Evolutionary conservation across 2,888 invertebrate species (phyloP).

Genomic region (Zele albiditarsus): DNA sequence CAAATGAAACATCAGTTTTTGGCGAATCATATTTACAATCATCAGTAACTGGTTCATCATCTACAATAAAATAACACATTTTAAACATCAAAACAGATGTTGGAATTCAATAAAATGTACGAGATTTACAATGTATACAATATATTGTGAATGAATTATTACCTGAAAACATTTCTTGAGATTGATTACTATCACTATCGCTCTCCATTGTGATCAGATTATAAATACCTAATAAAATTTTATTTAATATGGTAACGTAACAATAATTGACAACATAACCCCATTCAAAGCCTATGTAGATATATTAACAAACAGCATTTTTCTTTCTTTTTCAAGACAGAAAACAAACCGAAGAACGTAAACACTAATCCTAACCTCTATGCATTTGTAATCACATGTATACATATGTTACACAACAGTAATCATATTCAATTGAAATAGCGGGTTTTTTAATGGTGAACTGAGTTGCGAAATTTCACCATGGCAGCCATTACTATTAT

Average conservation of each 20-base stretch:
- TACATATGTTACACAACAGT: too few relatives aligned
- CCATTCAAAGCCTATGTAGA: too few relatives aligned
- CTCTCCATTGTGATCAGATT: conserved; percentile 24
- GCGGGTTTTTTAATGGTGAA: too few relatives aligned
- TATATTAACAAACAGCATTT: too few relatives aligned
- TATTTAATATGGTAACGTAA: neutral
- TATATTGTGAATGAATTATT: neutral
- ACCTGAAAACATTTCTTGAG: conserved; percentile 44
- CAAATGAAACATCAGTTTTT: conserved; percentile 1
- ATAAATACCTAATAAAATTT: neutral
- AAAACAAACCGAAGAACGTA: too few relatives aligned
- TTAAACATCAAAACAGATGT: neutral
- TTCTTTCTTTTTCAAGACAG: too few relatives aligned
- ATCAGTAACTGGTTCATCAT: conserved; percentile 37
- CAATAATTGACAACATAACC: too few relatives aligned
- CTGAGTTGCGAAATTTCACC: too few relatives aligned
- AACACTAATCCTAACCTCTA: too few relatives aligned
- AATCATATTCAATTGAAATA: too few relatives aligned
- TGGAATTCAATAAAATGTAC: neutral
- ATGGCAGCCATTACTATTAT: too few relatives aligned
- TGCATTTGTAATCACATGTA: too few relatives aligned
- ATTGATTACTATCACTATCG: conserved; percentile 29
- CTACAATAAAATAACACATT: conserved; percentile 11
- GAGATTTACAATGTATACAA: neutral
- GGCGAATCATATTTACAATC: neutral